Evolutionary conservation across 2,113 vertebrate species (phyloP).

Genomic region (Apteryx mantelli): DNA sequence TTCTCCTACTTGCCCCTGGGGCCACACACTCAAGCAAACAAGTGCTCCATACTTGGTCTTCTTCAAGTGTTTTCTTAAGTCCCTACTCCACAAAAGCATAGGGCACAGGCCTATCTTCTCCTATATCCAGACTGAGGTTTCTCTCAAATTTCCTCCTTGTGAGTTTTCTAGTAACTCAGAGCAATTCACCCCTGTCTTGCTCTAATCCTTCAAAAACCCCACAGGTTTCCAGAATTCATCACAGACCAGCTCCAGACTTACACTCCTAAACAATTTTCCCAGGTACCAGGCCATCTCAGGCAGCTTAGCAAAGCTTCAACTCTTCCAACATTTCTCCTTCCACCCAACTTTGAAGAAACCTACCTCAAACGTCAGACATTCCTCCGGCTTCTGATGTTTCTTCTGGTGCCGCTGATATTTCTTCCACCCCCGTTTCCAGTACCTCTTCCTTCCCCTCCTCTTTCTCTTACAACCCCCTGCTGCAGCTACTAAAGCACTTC

Average conservation of each 20-base stretch:
- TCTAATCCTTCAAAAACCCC: not conserved
- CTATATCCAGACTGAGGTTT: not conserved
- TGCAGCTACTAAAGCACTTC: fast-evolving
- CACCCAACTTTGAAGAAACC: not conserved
- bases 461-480: fast-evolving
- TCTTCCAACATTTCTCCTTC: not conserved
- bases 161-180: not conserved
- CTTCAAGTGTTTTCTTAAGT: not conserved
- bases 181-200: not conserved
- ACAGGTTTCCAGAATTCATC: not conserved
- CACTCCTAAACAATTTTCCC: too few relatives aligned
- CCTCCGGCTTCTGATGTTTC: fast-evolving
- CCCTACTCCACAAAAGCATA: not conserved
- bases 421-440: fast-evolving
- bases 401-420: fast-evolving
- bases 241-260: not conserved
- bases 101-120: not conserved
- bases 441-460: fast-evolving
- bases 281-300: not conserved
- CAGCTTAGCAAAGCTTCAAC: not conserved
- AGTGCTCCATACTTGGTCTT: fast-evolving
- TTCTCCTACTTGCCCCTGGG: not conserved
- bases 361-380: fast-evolving
- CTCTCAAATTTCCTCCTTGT: not conserved
- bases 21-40: not conserved